Evolutionary conservation across 2,113 vertebrate species (phyloP).

Genomic region (Pluvianellus socialis): DNA sequence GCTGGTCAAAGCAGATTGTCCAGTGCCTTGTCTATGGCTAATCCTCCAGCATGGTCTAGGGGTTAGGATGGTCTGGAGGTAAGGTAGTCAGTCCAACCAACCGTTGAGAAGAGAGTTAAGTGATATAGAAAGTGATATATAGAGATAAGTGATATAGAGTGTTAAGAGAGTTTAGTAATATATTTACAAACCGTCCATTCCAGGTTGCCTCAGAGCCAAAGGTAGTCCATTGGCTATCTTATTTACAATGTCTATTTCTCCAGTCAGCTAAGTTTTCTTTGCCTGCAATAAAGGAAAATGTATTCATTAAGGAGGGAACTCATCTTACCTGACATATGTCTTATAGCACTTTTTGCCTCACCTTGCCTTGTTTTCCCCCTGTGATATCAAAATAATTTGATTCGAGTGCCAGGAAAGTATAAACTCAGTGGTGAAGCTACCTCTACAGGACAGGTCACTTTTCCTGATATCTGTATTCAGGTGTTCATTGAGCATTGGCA

Average conservation of each 20-base stretch:
- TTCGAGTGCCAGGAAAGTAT: neutral
- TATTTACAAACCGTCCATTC: neutral
- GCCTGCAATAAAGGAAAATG: neutral
- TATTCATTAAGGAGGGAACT: neutral
- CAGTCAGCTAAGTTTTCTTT: neutral
- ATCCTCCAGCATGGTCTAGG: neutral
- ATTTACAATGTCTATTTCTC: neutral
- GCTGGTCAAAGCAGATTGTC: neutral
- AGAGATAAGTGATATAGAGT: neutral
- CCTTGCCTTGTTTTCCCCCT: neutral
- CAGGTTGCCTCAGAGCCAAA: neutral
- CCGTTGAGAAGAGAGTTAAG: neutral
- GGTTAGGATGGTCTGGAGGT: neutral
- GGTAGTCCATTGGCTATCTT: neutral
- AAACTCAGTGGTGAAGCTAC: neutral
- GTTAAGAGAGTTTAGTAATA: neutral
- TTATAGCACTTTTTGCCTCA: neutral
- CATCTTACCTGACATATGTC: neutral
- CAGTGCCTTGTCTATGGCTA: neutral
- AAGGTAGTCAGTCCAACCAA: neutral
- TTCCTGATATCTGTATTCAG: neutral
- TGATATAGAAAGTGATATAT: neutral
- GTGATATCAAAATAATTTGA: neutral
- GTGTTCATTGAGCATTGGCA: neutral
- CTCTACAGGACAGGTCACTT: neutral